Evolutionary conservation across 2,888 invertebrate genomes (phyloP), one percentile per base, ranked within the genome.

Genomic region (Ochropacha duplaris): DNA sequence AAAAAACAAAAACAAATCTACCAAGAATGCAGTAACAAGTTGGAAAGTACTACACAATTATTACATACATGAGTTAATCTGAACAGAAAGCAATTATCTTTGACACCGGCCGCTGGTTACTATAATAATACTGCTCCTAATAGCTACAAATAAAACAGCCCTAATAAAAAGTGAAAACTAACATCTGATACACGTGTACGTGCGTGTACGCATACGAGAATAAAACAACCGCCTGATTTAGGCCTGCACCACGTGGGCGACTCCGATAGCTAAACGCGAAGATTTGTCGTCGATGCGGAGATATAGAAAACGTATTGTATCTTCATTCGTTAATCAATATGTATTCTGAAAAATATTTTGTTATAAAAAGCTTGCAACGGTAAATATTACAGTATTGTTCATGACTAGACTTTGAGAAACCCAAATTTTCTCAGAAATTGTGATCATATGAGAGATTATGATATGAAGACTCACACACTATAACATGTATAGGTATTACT

Each of bases 91-190:
- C 60, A 57, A 66, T 31, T 31, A 31, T 67, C 60, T 56, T 14
- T 52, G 22, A 56, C 64, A 67, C 71, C 56, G 64, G 68, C 64
- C 58, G 54, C 59, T 58, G 55, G 64, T 62, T 67, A 61, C 64
- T 62, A 44, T 44, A 44, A 44, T 44, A 44, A 44, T n/a, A 19
- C 44, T 19, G 44, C 19, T 44, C 19, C 62, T 71, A 74, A 70
- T 69, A 60, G 64, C 63, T 60, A 58, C 62, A 54, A 63, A 59
- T 69, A 71, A 74, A 74, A 68, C 69, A 72, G 71, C 77, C 71
- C 73, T 76, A 74, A 74, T 79, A 76, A 79, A 79, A 79, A 80
- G 79, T 78, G 78, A 79, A 80, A 79, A 72, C 72, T 34, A 24
- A 57, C 57, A 19, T 44, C 44, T 44, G 44, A 44, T 44, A 44